These are phyloP conservation scores for Invenusta paracnida DNA, from an alignment of 2,888 invertebrate species.

Conservation along the genomic window DNA sequence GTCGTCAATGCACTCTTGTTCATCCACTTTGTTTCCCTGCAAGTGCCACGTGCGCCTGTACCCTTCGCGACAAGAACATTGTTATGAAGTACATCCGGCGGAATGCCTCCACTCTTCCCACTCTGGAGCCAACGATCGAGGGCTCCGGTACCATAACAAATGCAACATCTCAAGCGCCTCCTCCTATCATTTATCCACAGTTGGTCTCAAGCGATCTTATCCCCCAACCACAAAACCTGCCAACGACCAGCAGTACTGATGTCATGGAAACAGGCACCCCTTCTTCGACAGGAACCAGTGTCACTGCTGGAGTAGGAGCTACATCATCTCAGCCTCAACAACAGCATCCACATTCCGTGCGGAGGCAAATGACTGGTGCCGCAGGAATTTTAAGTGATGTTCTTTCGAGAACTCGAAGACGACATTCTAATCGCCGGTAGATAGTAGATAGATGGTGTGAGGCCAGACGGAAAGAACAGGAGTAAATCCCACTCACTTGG, in stretches of 20 bases:
- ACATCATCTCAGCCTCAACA: not conserved
- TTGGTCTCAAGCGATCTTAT: not conserved
- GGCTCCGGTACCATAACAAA: not conserved
- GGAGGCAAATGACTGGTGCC: not conserved
- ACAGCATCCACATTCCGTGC: not conserved
- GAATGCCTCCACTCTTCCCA: not conserved
- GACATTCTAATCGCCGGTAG: not conserved
- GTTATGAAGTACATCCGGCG: constrained; percentile 37
- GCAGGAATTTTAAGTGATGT: not conserved
- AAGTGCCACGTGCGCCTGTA: constrained; percentile 44
- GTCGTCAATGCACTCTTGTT: not conserved
- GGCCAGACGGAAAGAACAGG: too few species aligned
- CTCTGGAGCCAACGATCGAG: not conserved
- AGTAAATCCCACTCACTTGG: too few species aligned
- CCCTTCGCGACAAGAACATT: constrained; percentile 34
- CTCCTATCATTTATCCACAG: too few species aligned
- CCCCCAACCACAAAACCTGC: not conserved
- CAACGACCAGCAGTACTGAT: not conserved
- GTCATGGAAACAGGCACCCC: not conserved
- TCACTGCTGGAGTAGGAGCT: not conserved
- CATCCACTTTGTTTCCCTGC: constrained; percentile 35
- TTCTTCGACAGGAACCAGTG: not conserved
- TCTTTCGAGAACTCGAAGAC: not conserved
- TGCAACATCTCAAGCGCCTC: not conserved
- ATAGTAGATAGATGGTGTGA: too few species aligned